phyloP scores from a whole-genome alignment of 2,113 vertebrate genomes.

The Tauraco erythrolophus region DNA sequence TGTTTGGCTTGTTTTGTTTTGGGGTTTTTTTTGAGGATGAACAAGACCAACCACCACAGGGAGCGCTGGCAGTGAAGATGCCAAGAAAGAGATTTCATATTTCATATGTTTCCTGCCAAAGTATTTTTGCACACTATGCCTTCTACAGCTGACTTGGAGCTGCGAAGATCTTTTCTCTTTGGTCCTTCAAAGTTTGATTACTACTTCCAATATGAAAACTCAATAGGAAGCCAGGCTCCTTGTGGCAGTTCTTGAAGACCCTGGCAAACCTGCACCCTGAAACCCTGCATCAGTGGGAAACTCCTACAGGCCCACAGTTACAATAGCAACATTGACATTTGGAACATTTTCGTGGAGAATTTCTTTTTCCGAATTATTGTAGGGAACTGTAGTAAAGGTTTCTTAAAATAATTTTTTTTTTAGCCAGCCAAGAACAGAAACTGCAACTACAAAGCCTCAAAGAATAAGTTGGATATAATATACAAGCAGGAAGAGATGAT shows the following conservation, averaged over 20 bases:
- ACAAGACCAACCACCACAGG: not conserved
- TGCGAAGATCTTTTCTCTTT: not conserved
- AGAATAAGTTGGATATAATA: not conserved
- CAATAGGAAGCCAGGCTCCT: not conserved
- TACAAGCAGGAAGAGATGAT: not conserved
- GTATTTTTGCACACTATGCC: not conserved
- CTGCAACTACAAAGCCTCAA: not conserved
- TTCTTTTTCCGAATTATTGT: not conserved
- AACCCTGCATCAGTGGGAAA: not conserved
- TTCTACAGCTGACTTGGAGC: not conserved
- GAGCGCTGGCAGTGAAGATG: not conserved
- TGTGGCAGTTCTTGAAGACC: not conserved
- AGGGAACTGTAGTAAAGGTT: not conserved
- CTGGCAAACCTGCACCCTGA: not conserved
- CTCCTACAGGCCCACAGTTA: not conserved
- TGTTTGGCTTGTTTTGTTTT: not conserved
- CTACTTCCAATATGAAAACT: not conserved
- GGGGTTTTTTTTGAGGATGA: not conserved
- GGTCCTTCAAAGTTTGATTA: not conserved
- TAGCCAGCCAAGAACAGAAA: not conserved
- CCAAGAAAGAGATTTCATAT: not conserved
- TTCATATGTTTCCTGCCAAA: conserved; percentile 9
- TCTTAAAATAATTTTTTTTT: not conserved
- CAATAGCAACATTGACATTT: not conserved
- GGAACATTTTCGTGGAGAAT: not conserved